Evolutionary conservation across 2,797 vertebrate genomes (phyloP).

Genomic region (Eulemur albifrons): DNA sequence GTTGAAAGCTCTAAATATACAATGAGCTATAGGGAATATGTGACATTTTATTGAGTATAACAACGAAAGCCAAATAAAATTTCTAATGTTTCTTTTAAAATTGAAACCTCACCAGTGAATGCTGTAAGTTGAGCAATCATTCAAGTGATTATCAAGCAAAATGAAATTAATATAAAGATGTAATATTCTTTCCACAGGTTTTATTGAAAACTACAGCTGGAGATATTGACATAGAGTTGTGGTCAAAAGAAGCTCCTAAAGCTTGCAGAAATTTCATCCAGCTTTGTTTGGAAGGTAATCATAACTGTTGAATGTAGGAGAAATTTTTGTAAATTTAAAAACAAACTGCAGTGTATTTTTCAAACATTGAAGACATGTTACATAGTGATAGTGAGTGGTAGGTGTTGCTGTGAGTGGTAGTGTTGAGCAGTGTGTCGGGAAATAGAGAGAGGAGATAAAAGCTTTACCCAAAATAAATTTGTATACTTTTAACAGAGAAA

Average conservation of each 20-base stretch:
- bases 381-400: not conserved
- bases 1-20: not conserved
- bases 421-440: not conserved
- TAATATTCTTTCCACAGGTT: constrained; percentile 85
- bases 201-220: constrained; percentile 96
- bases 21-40: not conserved
- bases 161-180: not conserved
- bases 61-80: not conserved
- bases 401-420: not conserved
- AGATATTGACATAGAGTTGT: constrained; percentile 97
- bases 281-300: constrained; percentile 96
- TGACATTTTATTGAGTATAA: constrained; percentile 32
- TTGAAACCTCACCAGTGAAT: constrained; percentile 3
- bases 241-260: constrained; percentile 98
- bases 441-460: not conserved
- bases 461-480: not conserved
- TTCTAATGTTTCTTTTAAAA: constrained; percentile 58
- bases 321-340: constrained; percentile 9
- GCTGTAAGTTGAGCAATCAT: not conserved
- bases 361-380: not conserved
- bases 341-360: not conserved
- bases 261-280: constrained; percentile 97
- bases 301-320: not conserved
- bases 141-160: constrained; percentile 38
- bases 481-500: constrained; percentile 2